A percentile compares a stretch with the other conserved stretches of the same genome.
Evolutionary conservation across 2,113 vertebrate genomes (phyloP).

Genomic region (Cheirogaleus medius): DNA sequence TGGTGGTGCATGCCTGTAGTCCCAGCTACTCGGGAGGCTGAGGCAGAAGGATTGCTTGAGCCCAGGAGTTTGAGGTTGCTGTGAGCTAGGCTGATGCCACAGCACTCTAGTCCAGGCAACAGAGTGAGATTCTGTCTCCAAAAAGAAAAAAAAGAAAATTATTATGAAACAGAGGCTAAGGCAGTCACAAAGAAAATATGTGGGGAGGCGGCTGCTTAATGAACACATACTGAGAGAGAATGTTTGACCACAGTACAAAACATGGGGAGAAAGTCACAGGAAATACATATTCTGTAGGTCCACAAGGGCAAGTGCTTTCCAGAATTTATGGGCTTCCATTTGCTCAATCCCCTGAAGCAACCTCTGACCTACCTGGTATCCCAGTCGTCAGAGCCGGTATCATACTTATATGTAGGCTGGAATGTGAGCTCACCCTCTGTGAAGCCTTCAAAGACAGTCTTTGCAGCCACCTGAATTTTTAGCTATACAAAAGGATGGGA

Average conservation of each 20-base stretch:
- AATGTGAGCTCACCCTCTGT: conserved; percentile 93
- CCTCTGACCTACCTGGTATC: conserved; percentile 92
- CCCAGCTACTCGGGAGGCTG: no score
- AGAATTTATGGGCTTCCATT: background rate
- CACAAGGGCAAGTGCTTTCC: background rate
- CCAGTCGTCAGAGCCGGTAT: conserved; percentile 95
- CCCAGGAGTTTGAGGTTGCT: no score
- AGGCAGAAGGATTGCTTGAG: no score
- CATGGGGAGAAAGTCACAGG: background rate
- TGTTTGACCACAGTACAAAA: background rate
- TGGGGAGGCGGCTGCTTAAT: background rate
- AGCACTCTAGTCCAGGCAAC: no score
- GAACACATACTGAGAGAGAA: background rate
- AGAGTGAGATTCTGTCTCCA: no score
- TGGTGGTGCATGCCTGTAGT: no score
- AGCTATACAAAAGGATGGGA: conserved; percentile 84
- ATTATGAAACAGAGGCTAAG: background rate
- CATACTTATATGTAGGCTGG: conserved; percentile 98
- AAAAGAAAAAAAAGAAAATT: background rate
- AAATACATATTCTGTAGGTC: background rate
- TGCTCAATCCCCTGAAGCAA: background rate
- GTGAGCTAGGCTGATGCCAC: no score
- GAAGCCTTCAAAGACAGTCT: conserved; percentile 93
- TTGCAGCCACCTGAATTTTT: conserved; percentile 91
- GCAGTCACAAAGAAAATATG: background rate